A percentile compares a stretch with the other conserved stretches of the same genome.
phyloP scores from a whole-genome alignment of 2,797 vertebrate species.

The Gymnoscopelus microlampas region DNA sequence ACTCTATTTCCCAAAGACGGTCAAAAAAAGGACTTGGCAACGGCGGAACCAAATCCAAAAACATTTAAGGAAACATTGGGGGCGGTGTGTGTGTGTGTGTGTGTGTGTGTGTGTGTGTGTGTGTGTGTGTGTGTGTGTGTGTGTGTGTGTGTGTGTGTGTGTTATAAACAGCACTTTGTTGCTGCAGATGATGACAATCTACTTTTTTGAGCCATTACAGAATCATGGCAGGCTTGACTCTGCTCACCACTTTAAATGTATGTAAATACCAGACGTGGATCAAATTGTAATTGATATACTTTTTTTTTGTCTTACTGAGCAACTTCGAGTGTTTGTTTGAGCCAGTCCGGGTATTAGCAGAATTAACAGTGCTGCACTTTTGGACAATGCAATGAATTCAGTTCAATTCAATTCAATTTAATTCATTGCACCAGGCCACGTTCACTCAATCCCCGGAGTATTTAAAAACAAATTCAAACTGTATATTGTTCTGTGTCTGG shows the following conservation, averaged over 20 bases:
- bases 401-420: conserved; percentile 48
- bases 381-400: conserved; percentile 56
- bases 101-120: too few relatives aligned
- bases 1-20: conserved; percentile 67
- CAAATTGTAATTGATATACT: conserved; percentile 66
- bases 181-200: conserved; percentile 82
- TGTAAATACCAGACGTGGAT: conserved; percentile 71
- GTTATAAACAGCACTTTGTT: conserved; percentile 24
- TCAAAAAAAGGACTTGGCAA: conserved; percentile 46
- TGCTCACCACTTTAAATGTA: conserved; percentile 68
- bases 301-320: conserved; percentile 57
- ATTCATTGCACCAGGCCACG: conserved; percentile 42
- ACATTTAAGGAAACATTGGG: conserved; percentile 40
- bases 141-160: too few relatives aligned
- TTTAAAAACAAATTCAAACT: conserved; percentile 56
- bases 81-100: too few relatives aligned
- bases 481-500: conserved; percentile 52
- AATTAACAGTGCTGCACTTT: conserved; percentile 20
- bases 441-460: conserved; percentile 52
- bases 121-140: too few relatives aligned
- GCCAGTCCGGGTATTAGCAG: conserved; percentile 60
- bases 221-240: conserved; percentile 71
- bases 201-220: conserved; percentile 78
- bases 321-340: conserved; percentile 67
- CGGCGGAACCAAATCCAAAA: conserved; percentile 48